Evolutionary conservation across 2,888 invertebrate genomes (phyloP), one percentile per base, ranked within the genome.

Genomic region (Ormyrus rosae): DNA sequence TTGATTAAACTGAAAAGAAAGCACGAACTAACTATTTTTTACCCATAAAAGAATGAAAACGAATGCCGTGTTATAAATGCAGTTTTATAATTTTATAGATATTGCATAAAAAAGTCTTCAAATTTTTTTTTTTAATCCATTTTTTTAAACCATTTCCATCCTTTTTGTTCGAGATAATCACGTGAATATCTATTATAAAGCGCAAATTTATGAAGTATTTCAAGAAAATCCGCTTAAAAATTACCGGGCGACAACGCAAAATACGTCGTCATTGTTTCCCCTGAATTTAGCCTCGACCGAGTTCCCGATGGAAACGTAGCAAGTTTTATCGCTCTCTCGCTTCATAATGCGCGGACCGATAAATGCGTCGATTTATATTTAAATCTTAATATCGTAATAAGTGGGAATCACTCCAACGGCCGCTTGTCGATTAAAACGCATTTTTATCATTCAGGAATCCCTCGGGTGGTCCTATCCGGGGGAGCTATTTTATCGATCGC

Each of bases 401-500:
- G 65, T 50, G 65, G 58, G 50, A 74, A 65, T 74, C 56, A 56
- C 56, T 65, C 9, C 50, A 1, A 19, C 19, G 19, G 45, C 34
- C 2, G 6, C 4, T 34, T 34, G 56, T 64, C 65, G 19, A 55
- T 74, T 11, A 48, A 34, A 58, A 34, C 19, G 50, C 48, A 10
- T 65, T 74, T 65, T 74, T 74, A 34, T 48, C 19, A 60, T 34
- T 45, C 5, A 11, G 9, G n/a, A 19, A 13, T 48, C 51, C 2
- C 19, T 3, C 50, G 53, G 51, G 58, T 46, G 53, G 53, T 68
- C 68, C 34, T 34, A 9, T 45, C 61, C 68, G 68, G 46, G 53
- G 13, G 34, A 53, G 64, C 69, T 63, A 70, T 48, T 69, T 58
- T 77, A 70, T 77, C 53, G 69, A 70, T 70, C 56, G 13, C 10